Percentiles rank a stretch among this genome's conserved stretches.
phyloP scores from a whole-genome alignment of 1,140 invertebrate genomes.

The Sipha flava region DNA sequence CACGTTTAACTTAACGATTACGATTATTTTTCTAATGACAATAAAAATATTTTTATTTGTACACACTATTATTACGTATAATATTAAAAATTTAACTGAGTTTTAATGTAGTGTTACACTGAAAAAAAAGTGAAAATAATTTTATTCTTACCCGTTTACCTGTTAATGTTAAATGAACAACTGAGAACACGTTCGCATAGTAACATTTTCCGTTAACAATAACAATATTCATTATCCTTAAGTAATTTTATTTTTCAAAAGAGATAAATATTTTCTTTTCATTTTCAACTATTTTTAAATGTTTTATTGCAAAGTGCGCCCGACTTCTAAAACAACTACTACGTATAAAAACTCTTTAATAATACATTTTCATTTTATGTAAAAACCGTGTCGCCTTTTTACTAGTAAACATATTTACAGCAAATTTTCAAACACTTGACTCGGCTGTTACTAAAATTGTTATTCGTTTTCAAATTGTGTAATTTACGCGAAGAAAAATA shows the following conservation, averaged over 20 bases:
- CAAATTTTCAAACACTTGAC: not conserved
- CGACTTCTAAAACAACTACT: not conserved
- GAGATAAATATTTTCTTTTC: not conserved
- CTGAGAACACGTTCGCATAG: not conserved
- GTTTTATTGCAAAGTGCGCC: not conserved
- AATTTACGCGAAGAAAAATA: no score
- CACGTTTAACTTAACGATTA: not conserved
- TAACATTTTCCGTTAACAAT: not conserved
- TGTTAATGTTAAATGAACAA: not conserved
- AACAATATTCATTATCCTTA: not conserved
- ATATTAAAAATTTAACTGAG: no score
- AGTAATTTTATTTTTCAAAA: not conserved
- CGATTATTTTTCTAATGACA: not conserved
- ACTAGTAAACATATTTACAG: not conserved
- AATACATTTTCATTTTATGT: not conserved
- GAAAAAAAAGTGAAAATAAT: no score
- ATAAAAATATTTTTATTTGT: no score
- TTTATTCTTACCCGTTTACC: no score
- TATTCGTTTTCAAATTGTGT: no score
- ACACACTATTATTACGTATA: no score
- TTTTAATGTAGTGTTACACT: no score
- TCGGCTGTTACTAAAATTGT: not conserved
- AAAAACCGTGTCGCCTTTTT: not conserved
- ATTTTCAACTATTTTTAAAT: not conserved
- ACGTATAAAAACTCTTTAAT: not conserved